A percentile compares a stretch with the other conserved stretches of the same genome.
Conservation (phyloP, 1,140 invertebrate genomes). For the Chrysopa pallens region DNA sequence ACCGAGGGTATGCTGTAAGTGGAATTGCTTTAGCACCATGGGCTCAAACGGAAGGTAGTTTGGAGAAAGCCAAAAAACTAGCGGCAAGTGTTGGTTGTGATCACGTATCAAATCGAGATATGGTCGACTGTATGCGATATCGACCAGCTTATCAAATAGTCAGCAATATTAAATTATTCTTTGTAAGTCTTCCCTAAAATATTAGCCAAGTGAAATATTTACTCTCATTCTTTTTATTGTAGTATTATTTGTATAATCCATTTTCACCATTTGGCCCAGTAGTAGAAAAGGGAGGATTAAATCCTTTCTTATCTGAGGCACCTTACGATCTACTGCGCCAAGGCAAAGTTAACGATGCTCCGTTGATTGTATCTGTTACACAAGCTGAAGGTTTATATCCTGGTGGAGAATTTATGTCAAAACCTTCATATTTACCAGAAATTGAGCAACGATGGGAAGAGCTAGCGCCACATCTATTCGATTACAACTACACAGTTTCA, state of each 20-base stretch:
- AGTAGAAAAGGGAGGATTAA: slow-evolving; percentile 18
- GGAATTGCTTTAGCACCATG: slow-evolving; percentile 27
- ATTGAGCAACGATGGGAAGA: slow-evolving; percentile 34
- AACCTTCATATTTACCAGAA: slow-evolving; percentile 24
- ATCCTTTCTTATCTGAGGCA: slow-evolving; percentile 34
- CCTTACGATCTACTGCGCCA: slow-evolving; percentile 31
- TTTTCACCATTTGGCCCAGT: slow-evolving; percentile 36
- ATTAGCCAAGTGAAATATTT: too few species aligned
- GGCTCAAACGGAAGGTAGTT: slow-evolving; percentile 39
- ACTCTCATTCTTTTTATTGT: neutral
- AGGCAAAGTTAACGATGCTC: slow-evolving; percentile 30
- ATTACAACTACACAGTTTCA: slow-evolving; percentile 38
- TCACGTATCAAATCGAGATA: neutral
- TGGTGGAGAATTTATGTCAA: slow-evolving; percentile 29
- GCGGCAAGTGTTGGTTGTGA: slow-evolving; percentile 1
- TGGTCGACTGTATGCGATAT: slow-evolving; percentile 1
- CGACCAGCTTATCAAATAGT: neutral
- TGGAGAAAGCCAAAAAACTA: slow-evolving; percentile 25
- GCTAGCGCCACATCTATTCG: slow-evolving; percentile 34
- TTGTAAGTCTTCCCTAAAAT: neutral
- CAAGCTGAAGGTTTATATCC: slow-evolving; percentile 43
- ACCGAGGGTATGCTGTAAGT: slow-evolving; percentile 29
- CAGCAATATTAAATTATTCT: neutral
- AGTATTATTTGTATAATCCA: slow-evolving; percentile 30
- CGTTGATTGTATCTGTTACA: slow-evolving; percentile 35